phyloP scores from a whole-genome alignment of 2,797 vertebrate genomes.

The Labroides dimidiatus region DNA sequence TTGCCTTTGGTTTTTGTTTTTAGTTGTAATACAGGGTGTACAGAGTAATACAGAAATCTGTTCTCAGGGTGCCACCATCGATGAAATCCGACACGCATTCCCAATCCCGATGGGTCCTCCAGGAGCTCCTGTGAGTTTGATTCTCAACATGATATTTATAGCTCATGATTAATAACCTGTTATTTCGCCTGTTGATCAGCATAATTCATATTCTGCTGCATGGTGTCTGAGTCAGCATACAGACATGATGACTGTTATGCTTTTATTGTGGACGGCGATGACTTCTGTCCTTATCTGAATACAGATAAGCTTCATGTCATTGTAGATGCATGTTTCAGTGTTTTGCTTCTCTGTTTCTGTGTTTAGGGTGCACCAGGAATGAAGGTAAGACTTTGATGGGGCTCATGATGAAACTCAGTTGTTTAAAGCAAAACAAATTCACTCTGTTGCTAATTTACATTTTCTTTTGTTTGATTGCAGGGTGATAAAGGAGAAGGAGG shows the following conservation, averaged over 20 bases:
- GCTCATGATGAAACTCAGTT: conserved; percentile 5
- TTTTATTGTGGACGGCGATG: conserved; percentile 43
- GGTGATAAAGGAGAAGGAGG: conserved; percentile 83
- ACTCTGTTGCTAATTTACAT: conserved; percentile 12
- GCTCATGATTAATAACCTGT: conserved; percentile 28
- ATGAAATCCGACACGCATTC: conserved; percentile 81
- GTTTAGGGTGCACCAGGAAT: conserved; percentile 81
- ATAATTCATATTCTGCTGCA: conserved; percentile 23
- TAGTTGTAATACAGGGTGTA: conserved; percentile 20
- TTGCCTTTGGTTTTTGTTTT: no score
- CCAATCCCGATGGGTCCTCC: conserved; percentile 84
- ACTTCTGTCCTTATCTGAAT: conserved; percentile 4
- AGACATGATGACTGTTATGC: conserved; percentile 9
- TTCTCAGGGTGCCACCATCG: conserved; percentile 75
- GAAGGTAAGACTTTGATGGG: conserved; percentile 75
- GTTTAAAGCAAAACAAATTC: background rate
- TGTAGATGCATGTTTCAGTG: conserved; percentile 59
- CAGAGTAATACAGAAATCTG: conserved; percentile 7
- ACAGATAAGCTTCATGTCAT: conserved; percentile 39
- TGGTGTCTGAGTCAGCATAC: conserved; percentile 36
- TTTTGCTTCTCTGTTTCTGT: conserved; percentile 61
- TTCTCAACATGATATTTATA: conserved; percentile 15
- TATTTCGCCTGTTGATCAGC: conserved; percentile 36
- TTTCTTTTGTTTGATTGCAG: conserved; percentile 62
- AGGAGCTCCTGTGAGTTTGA: conserved; percentile 78